Percentiles rank a stretch among this genome's conserved stretches.
Conservation (phyloP, 2,888 invertebrate species). For the Acronicta leporina region DNA sequence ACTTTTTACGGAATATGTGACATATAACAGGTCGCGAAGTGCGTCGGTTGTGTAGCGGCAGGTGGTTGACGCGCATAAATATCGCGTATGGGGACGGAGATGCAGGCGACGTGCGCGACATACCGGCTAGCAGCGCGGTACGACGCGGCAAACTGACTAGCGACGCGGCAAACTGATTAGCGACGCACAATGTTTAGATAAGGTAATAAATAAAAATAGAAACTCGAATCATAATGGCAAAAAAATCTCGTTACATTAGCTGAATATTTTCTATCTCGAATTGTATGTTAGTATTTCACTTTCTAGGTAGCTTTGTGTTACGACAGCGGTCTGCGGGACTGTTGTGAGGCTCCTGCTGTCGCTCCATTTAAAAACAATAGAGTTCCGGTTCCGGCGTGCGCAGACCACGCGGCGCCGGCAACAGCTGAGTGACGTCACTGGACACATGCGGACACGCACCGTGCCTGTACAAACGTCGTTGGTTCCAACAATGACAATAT, state of each 20-base stretch:
- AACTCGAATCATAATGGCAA: too few relatives aligned
- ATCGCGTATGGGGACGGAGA: constrained; percentile 26
- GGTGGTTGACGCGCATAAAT: constrained; percentile 58
- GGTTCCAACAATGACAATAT: constrained; percentile 12
- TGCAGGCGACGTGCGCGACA: constrained; percentile 38
- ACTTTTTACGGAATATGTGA: constrained; percentile 7
- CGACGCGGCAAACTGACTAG: not conserved
- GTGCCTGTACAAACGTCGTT: not conserved
- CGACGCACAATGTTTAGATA: constrained; percentile 4
- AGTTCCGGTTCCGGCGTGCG: constrained; percentile 70
- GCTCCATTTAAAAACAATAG: constrained; percentile 69
- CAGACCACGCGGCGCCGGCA: constrained; percentile 69
- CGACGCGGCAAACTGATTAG: not conserved
- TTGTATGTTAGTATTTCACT: not conserved
- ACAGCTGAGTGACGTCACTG: constrained; percentile 44
- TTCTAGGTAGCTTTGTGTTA: not conserved
- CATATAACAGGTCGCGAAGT: not conserved
- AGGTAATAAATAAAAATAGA: too few relatives aligned
- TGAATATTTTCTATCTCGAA: too few relatives aligned
- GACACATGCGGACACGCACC: constrained; percentile 24
- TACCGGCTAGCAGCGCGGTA: constrained; percentile 17
- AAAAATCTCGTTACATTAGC: too few relatives aligned
- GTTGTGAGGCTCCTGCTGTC: constrained; percentile 33
- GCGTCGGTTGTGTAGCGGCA: constrained; percentile 44
- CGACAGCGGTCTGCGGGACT: constrained; percentile 4